Conservation (phyloP, 64 coral and sea anemone genomes). For the Pocillopora verrucosa region DNA sequence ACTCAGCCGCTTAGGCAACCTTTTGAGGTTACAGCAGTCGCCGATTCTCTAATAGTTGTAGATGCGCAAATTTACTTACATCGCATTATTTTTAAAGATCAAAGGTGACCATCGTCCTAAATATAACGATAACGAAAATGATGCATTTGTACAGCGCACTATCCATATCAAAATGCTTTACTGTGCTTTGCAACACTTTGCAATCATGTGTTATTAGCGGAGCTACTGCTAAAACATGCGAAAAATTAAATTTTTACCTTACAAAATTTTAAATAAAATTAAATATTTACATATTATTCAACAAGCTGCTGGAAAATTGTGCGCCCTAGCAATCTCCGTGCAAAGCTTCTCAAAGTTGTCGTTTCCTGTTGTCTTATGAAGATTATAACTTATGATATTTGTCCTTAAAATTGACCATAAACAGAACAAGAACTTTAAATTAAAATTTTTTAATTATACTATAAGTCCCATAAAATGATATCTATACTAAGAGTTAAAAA, state of each 20-base stretch:
- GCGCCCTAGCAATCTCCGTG: neutral
- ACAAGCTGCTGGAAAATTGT: neutral
- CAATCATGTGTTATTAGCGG: neutral
- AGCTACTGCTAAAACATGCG: neutral
- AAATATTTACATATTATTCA: neutral
- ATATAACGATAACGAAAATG: neutral
- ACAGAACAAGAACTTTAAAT: neutral
- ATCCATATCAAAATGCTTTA: too few relatives aligned
- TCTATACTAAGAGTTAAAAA: neutral
- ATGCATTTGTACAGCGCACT: too few relatives aligned
- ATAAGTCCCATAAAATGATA: neutral
- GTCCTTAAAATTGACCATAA: neutral
- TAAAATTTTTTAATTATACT: neutral
- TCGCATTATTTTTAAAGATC: too few relatives aligned
- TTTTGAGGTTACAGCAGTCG: too few relatives aligned
- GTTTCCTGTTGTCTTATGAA: too few relatives aligned
- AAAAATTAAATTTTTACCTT: neutral
- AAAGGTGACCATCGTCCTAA: neutral
- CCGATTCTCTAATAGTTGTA: too few relatives aligned
- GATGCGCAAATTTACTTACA: too few relatives aligned
- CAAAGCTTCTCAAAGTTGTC: neutral
- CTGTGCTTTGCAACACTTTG: too few relatives aligned
- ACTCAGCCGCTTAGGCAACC: too few relatives aligned
- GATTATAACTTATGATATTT: neutral
- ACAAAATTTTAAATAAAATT: constrained; percentile 20